phyloP scores from a whole-genome alignment of 2,888 invertebrate genomes.

The Thera obeliscata region DNA sequence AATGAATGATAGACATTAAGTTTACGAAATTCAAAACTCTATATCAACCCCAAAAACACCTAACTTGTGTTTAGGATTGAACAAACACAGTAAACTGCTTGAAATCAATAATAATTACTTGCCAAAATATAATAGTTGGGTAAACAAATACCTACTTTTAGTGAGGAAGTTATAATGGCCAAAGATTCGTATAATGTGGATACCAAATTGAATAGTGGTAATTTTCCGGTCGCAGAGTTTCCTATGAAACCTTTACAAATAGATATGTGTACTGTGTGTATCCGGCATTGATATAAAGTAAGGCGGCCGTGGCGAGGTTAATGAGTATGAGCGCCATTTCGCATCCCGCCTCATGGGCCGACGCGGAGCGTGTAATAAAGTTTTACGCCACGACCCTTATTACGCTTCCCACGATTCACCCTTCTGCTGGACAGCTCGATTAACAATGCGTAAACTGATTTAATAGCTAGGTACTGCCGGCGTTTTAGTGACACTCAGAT shows the following conservation, averaged over 20 bases:
- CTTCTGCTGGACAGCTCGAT: slow-evolving; percentile 67
- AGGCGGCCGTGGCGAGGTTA: slow-evolving; percentile 68
- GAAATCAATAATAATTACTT: too few species aligned
- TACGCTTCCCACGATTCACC: slow-evolving; percentile 64
- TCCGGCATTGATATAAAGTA: slow-evolving; percentile 64
- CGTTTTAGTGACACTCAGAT: slow-evolving; percentile 36
- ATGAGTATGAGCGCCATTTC: slow-evolving; percentile 76
- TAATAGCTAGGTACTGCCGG: slow-evolving; percentile 48
- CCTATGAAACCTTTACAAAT: slow-evolving; percentile 41
- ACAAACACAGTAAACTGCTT: too few species aligned
- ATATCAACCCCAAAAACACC: too few species aligned
- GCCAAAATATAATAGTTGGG: too few species aligned
- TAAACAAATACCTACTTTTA: too few species aligned
- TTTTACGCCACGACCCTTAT: slow-evolving; percentile 74
- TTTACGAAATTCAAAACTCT: too few species aligned
- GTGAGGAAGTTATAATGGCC: slow-evolving; percentile 1
- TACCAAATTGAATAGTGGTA: slow-evolving; percentile 28
- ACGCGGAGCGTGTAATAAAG: slow-evolving; percentile 72
- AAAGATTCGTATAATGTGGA: slow-evolving; percentile 18
- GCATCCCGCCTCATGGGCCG: slow-evolving; percentile 65
- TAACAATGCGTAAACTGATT: slow-evolving; percentile 76
- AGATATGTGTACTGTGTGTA: slow-evolving; percentile 54
- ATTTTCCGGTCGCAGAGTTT: slow-evolving; percentile 39
- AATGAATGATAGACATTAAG: too few species aligned
- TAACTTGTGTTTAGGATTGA: too few species aligned